Evolutionary conservation across 2,113 vertebrate genomes (phyloP).

Genomic region (Triplophysa siluroides): DNA sequence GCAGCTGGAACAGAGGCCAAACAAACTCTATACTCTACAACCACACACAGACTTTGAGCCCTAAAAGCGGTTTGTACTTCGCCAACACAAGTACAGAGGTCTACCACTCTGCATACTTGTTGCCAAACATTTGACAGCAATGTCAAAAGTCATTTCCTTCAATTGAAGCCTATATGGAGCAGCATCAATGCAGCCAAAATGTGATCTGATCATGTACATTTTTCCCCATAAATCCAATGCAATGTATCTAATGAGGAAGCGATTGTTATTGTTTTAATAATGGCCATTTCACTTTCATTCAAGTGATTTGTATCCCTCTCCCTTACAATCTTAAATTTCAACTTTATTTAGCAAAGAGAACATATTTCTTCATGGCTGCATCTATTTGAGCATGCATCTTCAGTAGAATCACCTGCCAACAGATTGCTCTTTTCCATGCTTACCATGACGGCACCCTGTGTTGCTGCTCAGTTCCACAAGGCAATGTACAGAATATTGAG

Average conservation of each 20-base stretch:
- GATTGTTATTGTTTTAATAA: too few relatives aligned
- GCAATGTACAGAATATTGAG: conserved; percentile 45
- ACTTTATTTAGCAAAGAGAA: conserved; percentile 3
- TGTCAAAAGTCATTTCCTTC: background rate
- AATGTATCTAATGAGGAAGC: background rate
- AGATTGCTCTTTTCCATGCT: conserved; percentile 21
- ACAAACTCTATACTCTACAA: background rate
- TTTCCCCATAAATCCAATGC: background rate
- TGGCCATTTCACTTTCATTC: background rate
- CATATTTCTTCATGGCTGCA: conserved; percentile 7
- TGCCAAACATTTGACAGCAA: conserved; percentile 10
- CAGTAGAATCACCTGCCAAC: conserved; percentile 15
- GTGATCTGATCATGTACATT: background rate
- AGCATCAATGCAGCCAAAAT: background rate
- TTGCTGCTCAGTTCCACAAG: conserved; percentile 34
- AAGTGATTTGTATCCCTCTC: background rate
- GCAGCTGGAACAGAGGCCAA: conserved; percentile 1
- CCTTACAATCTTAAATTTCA: background rate
- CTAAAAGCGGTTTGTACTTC: background rate
- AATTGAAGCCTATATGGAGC: background rate
- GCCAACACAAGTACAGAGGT: conserved; percentile 23
- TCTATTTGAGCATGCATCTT: conserved; percentile 32
- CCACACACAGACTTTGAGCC: conserved; percentile 8
- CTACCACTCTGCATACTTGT: background rate
- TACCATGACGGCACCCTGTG: conserved; percentile 27